These are phyloP conservation scores for Eurystomus gularis DNA, from an alignment of 2,113 vertebrate genomes.

Conservation along the genomic window DNA sequence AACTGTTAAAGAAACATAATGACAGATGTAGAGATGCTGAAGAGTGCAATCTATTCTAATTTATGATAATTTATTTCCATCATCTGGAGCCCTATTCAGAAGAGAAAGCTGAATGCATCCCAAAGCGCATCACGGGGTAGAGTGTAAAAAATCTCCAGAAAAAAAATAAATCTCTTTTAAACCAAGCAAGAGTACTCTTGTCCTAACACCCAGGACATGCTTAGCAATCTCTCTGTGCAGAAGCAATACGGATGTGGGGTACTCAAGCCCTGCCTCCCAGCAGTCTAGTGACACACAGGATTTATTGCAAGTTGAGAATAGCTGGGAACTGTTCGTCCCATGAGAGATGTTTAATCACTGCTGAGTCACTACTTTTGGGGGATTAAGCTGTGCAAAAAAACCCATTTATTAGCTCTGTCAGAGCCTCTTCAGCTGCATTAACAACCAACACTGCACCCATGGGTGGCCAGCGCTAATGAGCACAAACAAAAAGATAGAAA, in stretches of 20 bases:
- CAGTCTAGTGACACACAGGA: not conserved
- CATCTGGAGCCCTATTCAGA: conserved; percentile 68
- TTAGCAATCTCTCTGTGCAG: conserved; percentile 8
- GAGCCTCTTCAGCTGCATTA: conserved; percentile 20
- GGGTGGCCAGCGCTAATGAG: not conserved
- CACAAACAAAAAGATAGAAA: not conserved
- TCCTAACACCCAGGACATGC: conserved; percentile 31
- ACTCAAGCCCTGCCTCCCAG: not conserved
- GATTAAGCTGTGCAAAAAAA: not conserved
- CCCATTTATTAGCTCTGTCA: not conserved
- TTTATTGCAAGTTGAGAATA: not conserved
- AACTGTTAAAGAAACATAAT: conserved; percentile 73
- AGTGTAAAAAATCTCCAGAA: conserved; percentile 48
- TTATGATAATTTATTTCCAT: conserved; percentile 74
- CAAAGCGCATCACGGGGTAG: conserved; percentile 48
- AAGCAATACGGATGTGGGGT: conserved; percentile 19
- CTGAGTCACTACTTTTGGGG: conserved; percentile 33
- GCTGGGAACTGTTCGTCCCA: conserved; percentile 48
- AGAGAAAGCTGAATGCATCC: conserved; percentile 65
- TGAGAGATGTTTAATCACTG: conserved; percentile 2
- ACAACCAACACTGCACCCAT: not conserved
- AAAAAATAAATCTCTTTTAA: conserved; percentile 5
- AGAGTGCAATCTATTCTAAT: conserved; percentile 73
- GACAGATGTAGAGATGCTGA: conserved; percentile 73
- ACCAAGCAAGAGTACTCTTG: not conserved